A percentile compares a stretch with the other conserved stretches of the same genome.
Evolutionary conservation across 2,888 invertebrate species (phyloP).

Genomic region (Anticlea derivata): DNA sequence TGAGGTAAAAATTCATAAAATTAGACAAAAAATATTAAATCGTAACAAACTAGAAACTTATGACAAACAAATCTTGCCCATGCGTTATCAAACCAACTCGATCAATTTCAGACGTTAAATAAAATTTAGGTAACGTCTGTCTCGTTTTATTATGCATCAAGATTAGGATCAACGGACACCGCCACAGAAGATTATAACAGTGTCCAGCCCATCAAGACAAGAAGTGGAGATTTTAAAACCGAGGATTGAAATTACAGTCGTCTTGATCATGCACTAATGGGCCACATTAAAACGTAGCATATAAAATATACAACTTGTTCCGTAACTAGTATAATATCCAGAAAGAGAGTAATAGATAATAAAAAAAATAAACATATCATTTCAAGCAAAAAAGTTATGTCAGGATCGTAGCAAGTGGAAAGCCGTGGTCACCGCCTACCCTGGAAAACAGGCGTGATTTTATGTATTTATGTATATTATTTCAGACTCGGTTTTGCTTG

Average conservation of each 20-base stretch:
- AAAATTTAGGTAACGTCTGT: constrained; percentile 82
- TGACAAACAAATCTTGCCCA: constrained; percentile 74
- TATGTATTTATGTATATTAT: no score
- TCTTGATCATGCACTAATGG: constrained; percentile 76
- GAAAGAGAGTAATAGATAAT: no score
- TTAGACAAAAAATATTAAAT: constrained; percentile 36
- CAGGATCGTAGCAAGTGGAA: no score
- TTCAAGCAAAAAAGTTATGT: no score
- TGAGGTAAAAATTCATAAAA: neutral
- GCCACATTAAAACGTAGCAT: constrained; percentile 70
- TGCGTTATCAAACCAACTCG: constrained; percentile 72
- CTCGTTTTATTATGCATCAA: constrained; percentile 78
- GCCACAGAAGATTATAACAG: constrained; percentile 20
- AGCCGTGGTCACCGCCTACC: no score
- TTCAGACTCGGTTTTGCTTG: no score
- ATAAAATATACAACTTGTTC: no score
- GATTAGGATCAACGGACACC: constrained; percentile 81
- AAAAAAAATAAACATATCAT: no score
- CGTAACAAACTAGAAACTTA: constrained; percentile 65
- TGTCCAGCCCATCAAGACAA: constrained; percentile 73
- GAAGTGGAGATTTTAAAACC: constrained; percentile 71
- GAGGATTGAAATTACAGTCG: constrained; percentile 74
- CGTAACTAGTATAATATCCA: no score
- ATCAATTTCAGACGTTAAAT: constrained; percentile 79
- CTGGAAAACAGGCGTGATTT: no score